Base-by-base conservation (phyloP, 2,888 invertebrate species). In the Petrophora chlorosata region DNA sequence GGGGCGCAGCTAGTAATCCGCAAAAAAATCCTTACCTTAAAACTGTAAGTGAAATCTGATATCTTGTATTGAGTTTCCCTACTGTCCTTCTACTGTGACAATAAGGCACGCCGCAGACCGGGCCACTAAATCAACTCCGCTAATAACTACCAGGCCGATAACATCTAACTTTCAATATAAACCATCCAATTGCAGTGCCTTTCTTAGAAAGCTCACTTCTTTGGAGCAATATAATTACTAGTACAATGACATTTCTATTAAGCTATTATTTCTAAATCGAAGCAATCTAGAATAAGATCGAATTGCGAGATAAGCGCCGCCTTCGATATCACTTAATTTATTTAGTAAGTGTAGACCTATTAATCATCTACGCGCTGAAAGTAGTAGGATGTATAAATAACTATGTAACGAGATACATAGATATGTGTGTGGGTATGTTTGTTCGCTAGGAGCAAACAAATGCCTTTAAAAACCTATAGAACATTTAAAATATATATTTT, bases 141-240 rank as follows among this genome's bases (percentile, higher is more conserved):
- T 87, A 87, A 88, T 88, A 89, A 87, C 88, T 77, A 82, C 72
- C 66, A 66, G 67, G 72, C 63, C 63, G 88, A 89, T 89, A 88
- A 74, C 70, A 89, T 89, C 88, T 74, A 59, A 62, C 85, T 86
- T 86, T 88, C 86, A 88, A 86, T 86, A 84, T 81, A 83, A 76
- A 77, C 76, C 78, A 79, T 79, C 79, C 85, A 79, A 85, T 85
- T 84, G 80, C 79, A 76, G 67, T 65, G 69, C 79, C 79, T 79
- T 79, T 81, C 82, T 74, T 76, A 83, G 86, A 85, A 84, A 85
- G 82, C 74, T 76, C 72, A 67, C 69, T 80, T 82, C 84, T 83
- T 83, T 78, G 79, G 79, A 78, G 61, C 65, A 61, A 56, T 75
- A 78, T 83, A 83, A 85, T 85, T 82, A 85, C 77, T 63, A 66